Evolutionary conservation across 2,797 vertebrate genomes (phyloP).

Genomic region (Knipowitschia caucasica): DNA sequence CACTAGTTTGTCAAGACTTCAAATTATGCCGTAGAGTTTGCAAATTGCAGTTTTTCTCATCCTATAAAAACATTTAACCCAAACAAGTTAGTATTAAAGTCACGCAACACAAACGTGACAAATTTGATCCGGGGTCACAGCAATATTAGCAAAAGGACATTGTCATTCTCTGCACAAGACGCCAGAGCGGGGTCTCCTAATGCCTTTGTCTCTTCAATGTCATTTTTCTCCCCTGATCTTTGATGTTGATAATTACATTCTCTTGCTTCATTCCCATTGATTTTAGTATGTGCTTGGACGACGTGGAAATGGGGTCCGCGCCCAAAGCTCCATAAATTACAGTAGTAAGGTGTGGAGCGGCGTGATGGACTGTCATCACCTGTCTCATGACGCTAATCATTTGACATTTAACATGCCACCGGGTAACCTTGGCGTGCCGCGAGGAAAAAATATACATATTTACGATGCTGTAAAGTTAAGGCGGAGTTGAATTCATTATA

Average conservation of each 20-base stretch:
- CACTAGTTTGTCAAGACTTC: too few species aligned
- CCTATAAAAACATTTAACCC: too few species aligned
- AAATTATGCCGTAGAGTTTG: too few species aligned
- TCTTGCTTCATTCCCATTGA: constrained; percentile 2
- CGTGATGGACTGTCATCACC: constrained; percentile 7
- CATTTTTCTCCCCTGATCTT: constrained; percentile 7
- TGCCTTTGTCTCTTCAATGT: constrained; percentile 7
- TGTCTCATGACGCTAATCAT: not conserved
- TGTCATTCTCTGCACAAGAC: constrained; percentile 1
- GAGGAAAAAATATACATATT: not conserved
- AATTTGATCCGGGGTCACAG: not conserved
- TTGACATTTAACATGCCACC: not conserved
- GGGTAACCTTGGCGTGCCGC: not conserved
- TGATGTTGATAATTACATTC: constrained; percentile 12
- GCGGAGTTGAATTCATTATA: not conserved
- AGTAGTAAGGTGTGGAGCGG: not conserved
- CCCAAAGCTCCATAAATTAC: constrained; percentile 1
- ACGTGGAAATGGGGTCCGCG: not conserved
- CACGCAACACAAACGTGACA: not conserved
- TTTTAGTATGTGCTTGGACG: constrained; percentile 1
- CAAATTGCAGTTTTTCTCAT: too few species aligned
- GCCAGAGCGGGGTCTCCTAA: not conserved
- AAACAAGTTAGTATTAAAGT: too few species aligned
- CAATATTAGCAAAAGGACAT: not conserved
- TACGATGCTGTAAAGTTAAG: not conserved